Percentiles rank a stretch among this genome's conserved stretches.
phyloP scores from a whole-genome alignment of 2,797 vertebrate genomes.

The Cynodonichthys magdalenae region DNA sequence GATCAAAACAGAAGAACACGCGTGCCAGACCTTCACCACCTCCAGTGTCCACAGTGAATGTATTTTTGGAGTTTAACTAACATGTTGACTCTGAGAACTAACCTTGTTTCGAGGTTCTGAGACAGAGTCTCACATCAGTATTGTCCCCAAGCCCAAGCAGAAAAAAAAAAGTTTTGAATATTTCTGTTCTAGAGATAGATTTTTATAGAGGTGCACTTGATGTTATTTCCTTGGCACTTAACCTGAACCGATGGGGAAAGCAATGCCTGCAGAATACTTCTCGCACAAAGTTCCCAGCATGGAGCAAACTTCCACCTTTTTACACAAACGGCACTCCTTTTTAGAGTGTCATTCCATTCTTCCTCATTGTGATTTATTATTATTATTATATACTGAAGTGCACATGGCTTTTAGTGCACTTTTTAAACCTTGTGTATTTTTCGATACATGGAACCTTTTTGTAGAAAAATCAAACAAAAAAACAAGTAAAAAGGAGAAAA shows the following conservation, averaged over 20 bases:
- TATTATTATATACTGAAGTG: constrained; percentile 50
- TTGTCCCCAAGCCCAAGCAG: constrained; percentile 19
- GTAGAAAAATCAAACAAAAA: constrained; percentile 42
- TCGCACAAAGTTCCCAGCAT: constrained; percentile 38
- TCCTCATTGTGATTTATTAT: constrained; percentile 18
- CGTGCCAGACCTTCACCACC: constrained; percentile 39
- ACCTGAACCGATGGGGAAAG: constrained; percentile 34
- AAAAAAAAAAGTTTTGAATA: constrained; percentile 13
- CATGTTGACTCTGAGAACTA: constrained; percentile 42
- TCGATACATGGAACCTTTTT: constrained; percentile 61
- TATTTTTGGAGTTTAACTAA: constrained; percentile 63
- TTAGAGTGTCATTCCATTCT: constrained; percentile 26
- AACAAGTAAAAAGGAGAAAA: constrained; percentile 18
- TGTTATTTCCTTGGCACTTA: constrained; percentile 38
- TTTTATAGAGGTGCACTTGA: constrained; percentile 34
- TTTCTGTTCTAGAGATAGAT: constrained; percentile 28
- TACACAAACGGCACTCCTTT: constrained; percentile 49
- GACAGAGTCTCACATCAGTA: constrained; percentile 8
- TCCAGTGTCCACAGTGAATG: constrained; percentile 73
- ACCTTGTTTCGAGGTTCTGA: constrained; percentile 22
- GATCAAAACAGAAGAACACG: constrained; percentile 23
- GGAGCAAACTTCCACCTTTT: constrained; percentile 34
- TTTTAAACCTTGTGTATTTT: constrained; percentile 67
- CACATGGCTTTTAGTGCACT: constrained; percentile 59
- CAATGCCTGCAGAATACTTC: constrained; percentile 30